Base-by-base conservation (phyloP, 2,888 invertebrate species). In the Caenorhabditis zanzibari region DNA sequence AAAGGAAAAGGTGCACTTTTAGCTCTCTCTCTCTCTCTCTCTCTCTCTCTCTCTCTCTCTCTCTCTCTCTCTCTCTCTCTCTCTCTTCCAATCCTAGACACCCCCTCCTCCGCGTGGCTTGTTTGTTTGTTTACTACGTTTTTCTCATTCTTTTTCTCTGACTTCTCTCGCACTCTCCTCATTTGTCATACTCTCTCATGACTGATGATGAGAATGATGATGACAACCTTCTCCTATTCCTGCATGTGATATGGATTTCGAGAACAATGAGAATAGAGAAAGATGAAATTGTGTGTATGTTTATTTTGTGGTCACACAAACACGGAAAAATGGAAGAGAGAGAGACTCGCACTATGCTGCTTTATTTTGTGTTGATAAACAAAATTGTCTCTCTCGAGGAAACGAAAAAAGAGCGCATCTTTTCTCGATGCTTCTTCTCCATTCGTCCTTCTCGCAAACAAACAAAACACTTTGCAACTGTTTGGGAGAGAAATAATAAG, bases 291-390 rank as follows among this genome's bases (percentile, higher is more conserved):
- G 52, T 68, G 59, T 49, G 49, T 69, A 59, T 74, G 74, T 75
- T 75, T 75, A 75, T 66, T 75, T 75, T 75, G 75, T 75, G 75
- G 66, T 66, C 66, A 66, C 66, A 66, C 58, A 58, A 28, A 72
- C 58, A 68, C 58, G 58, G 58, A 68, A 59, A 32, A 47, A 28
- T 24, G 49, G 26, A 28, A 49, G 24, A 61, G 54, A 47, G 12
- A 28, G 19, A 35, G 44, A 41, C 24, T 32, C 41, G 66, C 16
- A 54, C 9, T 22, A 61, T 9, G 52, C 59, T 47, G 24, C 52
- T 63, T 7, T 68, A 66, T 68, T 68, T 64, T 71, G 26, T 77
- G 79, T 71, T 79, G 79, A 79, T 79, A 79, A 79, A 79, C 79
- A 79, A 79, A n/a, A n/a, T n/a, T 79, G 71, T 71, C 52, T 28